These are phyloP conservation scores for Nesoenas mayeri DNA, from an alignment of 2,113 vertebrate genomes.

Conservation along the genomic window DNA sequence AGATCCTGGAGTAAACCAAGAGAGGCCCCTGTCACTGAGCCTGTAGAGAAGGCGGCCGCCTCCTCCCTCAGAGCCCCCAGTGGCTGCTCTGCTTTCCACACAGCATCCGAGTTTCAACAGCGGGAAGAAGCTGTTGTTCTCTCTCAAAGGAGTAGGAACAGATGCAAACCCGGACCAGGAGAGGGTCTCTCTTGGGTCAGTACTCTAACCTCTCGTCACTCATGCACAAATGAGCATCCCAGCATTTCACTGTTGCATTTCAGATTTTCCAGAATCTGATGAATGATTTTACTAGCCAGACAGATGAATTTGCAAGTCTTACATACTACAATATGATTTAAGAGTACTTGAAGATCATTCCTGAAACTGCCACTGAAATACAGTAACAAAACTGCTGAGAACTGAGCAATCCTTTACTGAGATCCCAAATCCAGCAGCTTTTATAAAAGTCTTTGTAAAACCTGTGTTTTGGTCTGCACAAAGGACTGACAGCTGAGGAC, in stretches of 20 bases:
- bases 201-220: fast-evolving
- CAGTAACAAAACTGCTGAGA: neutral
- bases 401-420: neutral
- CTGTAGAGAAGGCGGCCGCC: neutral
- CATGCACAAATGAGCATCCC: neutral
- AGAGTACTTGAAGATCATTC: neutral
- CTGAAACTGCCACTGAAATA: neutral
- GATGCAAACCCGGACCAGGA: neutral
- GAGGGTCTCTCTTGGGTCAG: neutral
- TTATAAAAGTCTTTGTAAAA: neutral
- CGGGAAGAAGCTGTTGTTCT: neutral
- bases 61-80: neutral
- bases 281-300: neutral
- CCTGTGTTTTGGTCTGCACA: neutral
- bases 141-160: neutral
- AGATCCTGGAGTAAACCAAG: neutral
- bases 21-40: neutral
- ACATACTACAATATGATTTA: neutral
- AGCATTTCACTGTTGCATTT: neutral
- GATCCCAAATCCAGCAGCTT: neutral
- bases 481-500: neutral
- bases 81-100: neutral
- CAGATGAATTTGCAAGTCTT: neutral
- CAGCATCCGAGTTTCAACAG: neutral
- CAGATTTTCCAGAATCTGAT: neutral